Percentiles rank a stretch among this genome's conserved stretches.
Conservation (phyloP, 2,888 invertebrate genomes). For the Coenonympha arcania region DNA sequence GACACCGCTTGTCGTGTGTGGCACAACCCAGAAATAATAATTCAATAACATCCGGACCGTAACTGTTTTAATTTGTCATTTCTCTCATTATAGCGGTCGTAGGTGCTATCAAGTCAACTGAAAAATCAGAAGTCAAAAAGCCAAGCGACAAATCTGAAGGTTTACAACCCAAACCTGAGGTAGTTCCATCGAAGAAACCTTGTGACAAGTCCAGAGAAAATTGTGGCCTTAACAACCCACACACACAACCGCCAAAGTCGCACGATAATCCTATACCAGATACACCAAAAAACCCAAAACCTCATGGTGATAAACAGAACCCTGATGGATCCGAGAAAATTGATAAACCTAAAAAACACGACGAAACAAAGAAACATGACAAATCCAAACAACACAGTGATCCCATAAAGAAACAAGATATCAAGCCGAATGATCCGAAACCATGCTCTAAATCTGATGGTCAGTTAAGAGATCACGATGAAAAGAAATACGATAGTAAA, state of each 20-base stretch:
- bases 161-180: neutral
- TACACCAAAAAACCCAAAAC: neutral
- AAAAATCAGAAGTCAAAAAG: neutral
- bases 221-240: neutral
- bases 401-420: neutral
- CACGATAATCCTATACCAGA: neutral
- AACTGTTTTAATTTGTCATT: no score
- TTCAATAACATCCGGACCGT: no score
- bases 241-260: neutral
- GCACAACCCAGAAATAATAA: no score
- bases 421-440: neutral
- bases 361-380: neutral
- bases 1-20: no score
- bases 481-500: no score
- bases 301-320: neutral
- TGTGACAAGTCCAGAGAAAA: neutral
- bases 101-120: no score
- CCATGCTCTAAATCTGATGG: no score
- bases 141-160: neutral
- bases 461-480: no score
- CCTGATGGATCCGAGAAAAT: neutral
- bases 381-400: neutral
- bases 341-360: neutral
- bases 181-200: neutral
- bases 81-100: no score